phyloP scores from a whole-genome alignment of 1,140 invertebrate genomes.

The Habropoda laboriosa region DNA sequence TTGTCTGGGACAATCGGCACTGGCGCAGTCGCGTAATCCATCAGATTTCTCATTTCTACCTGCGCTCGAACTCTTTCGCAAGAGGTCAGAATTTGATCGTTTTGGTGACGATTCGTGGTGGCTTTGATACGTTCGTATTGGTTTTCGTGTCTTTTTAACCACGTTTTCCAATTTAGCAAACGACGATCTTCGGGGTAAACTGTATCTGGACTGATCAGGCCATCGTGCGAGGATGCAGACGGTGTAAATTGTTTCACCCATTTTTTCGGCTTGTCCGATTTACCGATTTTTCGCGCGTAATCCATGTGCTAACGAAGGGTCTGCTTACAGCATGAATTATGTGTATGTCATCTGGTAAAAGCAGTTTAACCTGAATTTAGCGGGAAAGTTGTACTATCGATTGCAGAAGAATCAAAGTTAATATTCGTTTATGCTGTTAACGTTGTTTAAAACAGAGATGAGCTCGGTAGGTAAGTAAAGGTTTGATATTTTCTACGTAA shows the following conservation, averaged over 20 bases:
- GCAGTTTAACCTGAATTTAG: neutral
- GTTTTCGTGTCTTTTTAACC: constrained; percentile 59
- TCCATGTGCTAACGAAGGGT: constrained; percentile 54
- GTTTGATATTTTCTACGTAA: neutral
- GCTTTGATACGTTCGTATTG: constrained; percentile 38
- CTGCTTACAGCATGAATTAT: no score
- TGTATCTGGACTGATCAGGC: neutral
- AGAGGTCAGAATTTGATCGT: constrained; percentile 73
- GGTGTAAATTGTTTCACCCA: constrained; percentile 8
- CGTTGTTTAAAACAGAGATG: neutral
- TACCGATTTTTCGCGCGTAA: constrained; percentile 63
- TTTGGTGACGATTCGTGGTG: constrained; percentile 68
- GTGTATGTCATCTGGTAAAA: neutral
- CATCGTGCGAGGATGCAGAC: neutral
- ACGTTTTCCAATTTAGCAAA: constrained; percentile 71
- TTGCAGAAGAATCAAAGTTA: neutral
- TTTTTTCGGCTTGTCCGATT: constrained; percentile 14
- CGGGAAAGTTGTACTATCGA: neutral
- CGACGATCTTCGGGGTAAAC: constrained; percentile 62
- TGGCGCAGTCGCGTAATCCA: constrained; percentile 71
- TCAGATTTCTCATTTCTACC: constrained; percentile 66
- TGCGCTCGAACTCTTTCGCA: constrained; percentile 63
- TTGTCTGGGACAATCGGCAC: constrained; percentile 63
- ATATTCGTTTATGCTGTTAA: neutral
- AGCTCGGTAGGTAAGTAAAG: constrained; percentile 1